phyloP scores from a whole-genome alignment of 2,113 vertebrate species.

The Xiphorhynchus elegans region DNA sequence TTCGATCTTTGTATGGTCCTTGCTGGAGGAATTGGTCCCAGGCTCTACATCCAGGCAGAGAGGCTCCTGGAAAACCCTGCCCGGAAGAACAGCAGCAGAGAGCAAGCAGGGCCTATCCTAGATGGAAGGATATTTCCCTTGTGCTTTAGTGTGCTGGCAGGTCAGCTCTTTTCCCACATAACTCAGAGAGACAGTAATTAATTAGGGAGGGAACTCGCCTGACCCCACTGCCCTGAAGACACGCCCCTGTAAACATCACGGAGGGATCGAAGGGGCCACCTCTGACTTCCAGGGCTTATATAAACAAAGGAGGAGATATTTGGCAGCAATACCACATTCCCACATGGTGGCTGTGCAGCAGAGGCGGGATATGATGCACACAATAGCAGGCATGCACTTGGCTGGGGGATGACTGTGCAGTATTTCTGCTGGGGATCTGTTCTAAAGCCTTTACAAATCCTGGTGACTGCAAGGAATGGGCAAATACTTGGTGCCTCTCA shows the following conservation, averaged over 20 bases:
- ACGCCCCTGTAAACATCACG: slow-evolving; percentile 22
- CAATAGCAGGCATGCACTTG: not conserved
- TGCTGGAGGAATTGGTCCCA: not conserved
- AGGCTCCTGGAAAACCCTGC: not conserved
- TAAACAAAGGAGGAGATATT: slow-evolving; percentile 44
- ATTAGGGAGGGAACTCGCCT: slow-evolving; percentile 42
- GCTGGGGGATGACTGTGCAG: not conserved
- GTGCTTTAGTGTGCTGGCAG: not conserved
- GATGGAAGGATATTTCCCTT: slow-evolving; percentile 1
- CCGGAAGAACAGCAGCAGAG: not conserved
- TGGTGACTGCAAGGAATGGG: fast-evolving
- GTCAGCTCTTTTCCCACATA: slow-evolving; percentile 59
- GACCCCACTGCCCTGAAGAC: slow-evolving; percentile 26
- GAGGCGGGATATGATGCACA: not conserved
- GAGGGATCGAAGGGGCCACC: not conserved
- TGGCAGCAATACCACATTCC: slow-evolving; percentile 44
- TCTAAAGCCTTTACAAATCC: not conserved
- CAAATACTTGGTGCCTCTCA: not conserved
- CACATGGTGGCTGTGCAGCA: not conserved
- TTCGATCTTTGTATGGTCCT: fast-evolving
- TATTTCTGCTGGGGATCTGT: not conserved
- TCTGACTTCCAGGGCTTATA: slow-evolving; percentile 41
- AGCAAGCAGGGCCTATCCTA: not conserved
- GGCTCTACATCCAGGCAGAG: fast-evolving
- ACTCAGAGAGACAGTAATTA: slow-evolving; percentile 49